Conservation (phyloP, 1,140 invertebrate genomes). For the Zaprionus vittiger region DNA sequence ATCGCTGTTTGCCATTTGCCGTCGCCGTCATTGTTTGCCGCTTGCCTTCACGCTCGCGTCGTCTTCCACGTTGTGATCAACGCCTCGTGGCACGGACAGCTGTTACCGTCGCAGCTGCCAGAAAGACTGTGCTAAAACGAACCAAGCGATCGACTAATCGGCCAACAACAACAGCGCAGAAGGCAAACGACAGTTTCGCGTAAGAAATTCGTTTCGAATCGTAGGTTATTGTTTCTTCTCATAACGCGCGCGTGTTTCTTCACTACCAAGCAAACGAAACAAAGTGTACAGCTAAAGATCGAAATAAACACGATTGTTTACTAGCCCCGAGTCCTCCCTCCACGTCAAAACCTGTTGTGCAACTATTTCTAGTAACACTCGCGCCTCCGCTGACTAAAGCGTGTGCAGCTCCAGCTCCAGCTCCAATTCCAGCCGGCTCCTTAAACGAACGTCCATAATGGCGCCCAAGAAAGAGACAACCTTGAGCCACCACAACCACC, state of each 20-base stretch:
- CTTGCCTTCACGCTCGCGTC: slow-evolving; percentile 44
- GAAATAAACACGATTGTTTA: slow-evolving; percentile 69
- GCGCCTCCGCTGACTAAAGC: slow-evolving; percentile 20
- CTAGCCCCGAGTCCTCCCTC: slow-evolving; percentile 21
- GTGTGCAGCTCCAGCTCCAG: slow-evolving; percentile 19
- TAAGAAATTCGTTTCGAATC: slow-evolving; percentile 44
- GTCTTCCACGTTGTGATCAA: slow-evolving; percentile 39
- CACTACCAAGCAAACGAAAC: slow-evolving; percentile 32
- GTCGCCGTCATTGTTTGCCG: slow-evolving; percentile 8
- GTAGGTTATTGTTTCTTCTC: slow-evolving; percentile 69
- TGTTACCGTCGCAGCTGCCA: slow-evolving; percentile 28
- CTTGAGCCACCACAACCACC: slow-evolving; percentile 62
- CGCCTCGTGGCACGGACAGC: slow-evolving; percentile 41
- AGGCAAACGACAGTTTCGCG: slow-evolving; percentile 10
- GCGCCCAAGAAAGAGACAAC: slow-evolving; percentile 78
- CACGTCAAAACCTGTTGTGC: slow-evolving; percentile 72
- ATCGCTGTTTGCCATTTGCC: slow-evolving; percentile 17
- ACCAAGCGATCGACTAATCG: slow-evolving; percentile 20
- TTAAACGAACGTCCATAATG: slow-evolving; percentile 39
- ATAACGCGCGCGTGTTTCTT: slow-evolving; percentile 59
- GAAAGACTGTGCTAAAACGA: slow-evolving; percentile 20
- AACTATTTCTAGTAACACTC: slow-evolving; percentile 60
- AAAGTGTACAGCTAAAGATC: slow-evolving; percentile 46
- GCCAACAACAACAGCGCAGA: slow-evolving; percentile 6
- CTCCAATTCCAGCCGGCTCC: slow-evolving; percentile 20